A percentile compares a stretch with the other conserved stretches of the same genome.
Evolutionary conservation across 1,140 invertebrate species (phyloP).

Genomic region (Scaptomyza hsui): DNA sequence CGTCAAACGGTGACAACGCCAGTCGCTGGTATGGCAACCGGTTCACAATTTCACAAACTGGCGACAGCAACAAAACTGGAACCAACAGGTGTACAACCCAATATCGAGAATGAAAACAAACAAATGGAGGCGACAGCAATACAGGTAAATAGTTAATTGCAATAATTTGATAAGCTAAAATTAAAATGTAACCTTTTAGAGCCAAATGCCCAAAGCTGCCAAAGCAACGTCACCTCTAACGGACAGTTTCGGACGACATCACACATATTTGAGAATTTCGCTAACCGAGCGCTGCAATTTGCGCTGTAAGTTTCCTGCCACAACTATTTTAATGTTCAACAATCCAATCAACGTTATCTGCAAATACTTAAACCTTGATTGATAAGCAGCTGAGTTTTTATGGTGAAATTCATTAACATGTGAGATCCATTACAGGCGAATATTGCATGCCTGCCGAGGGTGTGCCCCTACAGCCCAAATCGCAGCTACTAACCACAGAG

Average conservation of each 20-base stretch:
- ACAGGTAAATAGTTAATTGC: constrained; percentile 33
- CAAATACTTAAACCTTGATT: neutral
- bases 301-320: constrained; percentile 89
- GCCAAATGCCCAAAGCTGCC: neutral
- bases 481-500: constrained; percentile 90
- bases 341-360: constrained; percentile 27
- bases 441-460: constrained; percentile 99
- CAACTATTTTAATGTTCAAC: too few relatives aligned
- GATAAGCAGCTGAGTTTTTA: constrained; percentile 36
- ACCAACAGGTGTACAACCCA: constrained; percentile 25
- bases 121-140: constrained; percentile 9
- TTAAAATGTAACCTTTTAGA: constrained; percentile 17
- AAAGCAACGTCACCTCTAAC: constrained; percentile 74
- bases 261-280: constrained; percentile 97
- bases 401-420: constrained; percentile 69
- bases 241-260: constrained; percentile 94
- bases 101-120: constrained; percentile 26
- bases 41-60: constrained; percentile 59
- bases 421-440: constrained; percentile 88
- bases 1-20: constrained; percentile 39
- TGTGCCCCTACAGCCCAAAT: constrained; percentile 90
- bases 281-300: constrained; percentile 98
- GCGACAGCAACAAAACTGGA: constrained; percentile 46
- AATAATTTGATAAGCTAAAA: neutral
- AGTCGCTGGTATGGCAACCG: constrained; percentile 55